Evolutionary conservation across 2,113 vertebrate species (phyloP), one percentile per base, ranked within the genome.

Genomic region (Xiphophorus couchianus): DNA sequence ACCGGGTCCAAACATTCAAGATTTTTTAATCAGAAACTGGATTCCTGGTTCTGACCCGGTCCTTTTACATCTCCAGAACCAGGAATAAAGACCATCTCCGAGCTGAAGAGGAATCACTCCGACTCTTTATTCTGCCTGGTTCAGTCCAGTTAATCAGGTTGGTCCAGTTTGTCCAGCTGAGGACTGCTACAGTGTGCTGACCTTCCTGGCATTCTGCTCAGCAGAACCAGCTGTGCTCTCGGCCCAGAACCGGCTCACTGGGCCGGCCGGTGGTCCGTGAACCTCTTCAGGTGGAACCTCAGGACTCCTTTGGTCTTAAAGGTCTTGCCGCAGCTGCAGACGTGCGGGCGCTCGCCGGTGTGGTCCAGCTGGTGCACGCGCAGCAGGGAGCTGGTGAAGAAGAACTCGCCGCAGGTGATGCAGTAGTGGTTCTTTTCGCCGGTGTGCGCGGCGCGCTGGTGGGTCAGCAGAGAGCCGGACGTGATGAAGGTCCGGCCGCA

Each of bases 391-490:
- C 88, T 90, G 54, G 88, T 91, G 80, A 89, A 82, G 83, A 92
- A 92, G 84, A 90, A 90, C 71, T 87, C 80, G 0, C 90, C 90
- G 0, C 89, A 92, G 71, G 88, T 88, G 81, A 87, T 39, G 81
- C 89, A 90, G 78, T 90, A 90, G 82, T 90, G 89, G 71, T 70
- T 90, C 76, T 88, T 90, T 84, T 90, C 91, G 0, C 89, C 85
- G 0, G 89, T 92, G 83, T 91, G 91, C 51, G 79, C 87, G 78
- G 84, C 37, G 0, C 84, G 65, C 72, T 79, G 85, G 81, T 92
- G 91, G 71, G 70, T 82, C 22, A 84, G 81, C 83, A 91, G 80
- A 0, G 81, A 84, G 17, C 90, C 87, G 0, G 88, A 90, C 0
- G 89, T 92, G 82, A 79, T 86, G 81, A 89, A 92, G 77, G 73